These are phyloP conservation scores for Urocynchramus pylzowi DNA, from an alignment of 2,113 vertebrate genomes.

Conservation along the genomic window DNA sequence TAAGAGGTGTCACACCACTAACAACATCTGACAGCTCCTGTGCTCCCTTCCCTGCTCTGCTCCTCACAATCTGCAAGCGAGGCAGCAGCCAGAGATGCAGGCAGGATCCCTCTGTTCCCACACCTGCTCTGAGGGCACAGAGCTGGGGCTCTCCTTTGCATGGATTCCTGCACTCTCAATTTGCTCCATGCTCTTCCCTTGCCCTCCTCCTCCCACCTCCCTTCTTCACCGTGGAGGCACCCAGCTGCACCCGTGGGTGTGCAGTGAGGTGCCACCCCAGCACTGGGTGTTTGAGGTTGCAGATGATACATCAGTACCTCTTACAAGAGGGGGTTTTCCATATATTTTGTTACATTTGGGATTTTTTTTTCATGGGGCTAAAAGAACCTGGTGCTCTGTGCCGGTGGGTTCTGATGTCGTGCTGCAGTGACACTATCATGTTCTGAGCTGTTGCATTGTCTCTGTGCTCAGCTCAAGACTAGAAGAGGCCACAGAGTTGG, in stretches of 20 bases:
- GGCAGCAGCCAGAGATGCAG: neutral
- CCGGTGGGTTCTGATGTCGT: rapidly evolving
- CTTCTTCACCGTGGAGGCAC: neutral
- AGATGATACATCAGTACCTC: neutral
- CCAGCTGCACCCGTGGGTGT: neutral
- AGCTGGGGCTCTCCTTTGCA: neutral
- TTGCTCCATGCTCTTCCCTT: neutral
- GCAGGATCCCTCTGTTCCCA: neutral
- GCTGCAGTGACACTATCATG: neutral
- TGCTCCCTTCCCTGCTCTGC: neutral
- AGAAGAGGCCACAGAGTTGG: neutral
- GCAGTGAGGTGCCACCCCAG: neutral
- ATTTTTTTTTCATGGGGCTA: neutral
- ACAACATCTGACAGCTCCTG: conserved; percentile 15
- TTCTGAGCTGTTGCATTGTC: neutral
- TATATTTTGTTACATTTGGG: neutral
- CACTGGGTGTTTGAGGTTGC: rapidly evolving
- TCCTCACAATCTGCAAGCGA: rapidly evolving
- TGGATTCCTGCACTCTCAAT: neutral
- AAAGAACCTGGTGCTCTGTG: neutral
- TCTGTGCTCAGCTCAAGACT: no score
- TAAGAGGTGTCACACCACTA: conserved; percentile 51
- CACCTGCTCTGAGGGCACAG: rapidly evolving
- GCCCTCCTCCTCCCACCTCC: neutral
- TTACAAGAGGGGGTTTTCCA: neutral